Percentiles rank a stretch among this genome's conserved stretches.
Conservation (phyloP, 2,888 invertebrate species). For the Cephus nigrinus region DNA sequence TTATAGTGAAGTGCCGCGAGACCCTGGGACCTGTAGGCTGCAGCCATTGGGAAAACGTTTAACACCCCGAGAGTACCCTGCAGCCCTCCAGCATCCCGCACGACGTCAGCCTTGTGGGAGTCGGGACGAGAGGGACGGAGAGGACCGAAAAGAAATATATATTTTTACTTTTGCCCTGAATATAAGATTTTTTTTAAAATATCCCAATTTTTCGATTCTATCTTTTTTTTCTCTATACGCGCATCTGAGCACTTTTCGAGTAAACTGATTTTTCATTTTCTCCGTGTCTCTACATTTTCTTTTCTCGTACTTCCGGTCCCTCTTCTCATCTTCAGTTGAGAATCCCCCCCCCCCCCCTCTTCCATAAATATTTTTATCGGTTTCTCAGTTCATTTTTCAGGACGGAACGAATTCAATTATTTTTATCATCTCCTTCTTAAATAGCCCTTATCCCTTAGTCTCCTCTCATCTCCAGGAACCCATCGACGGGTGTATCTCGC, state of each 20-base stretch:
- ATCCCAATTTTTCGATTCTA: background rate
- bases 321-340: background rate
- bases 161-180: background rate
- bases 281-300: background rate
- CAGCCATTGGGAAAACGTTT: background rate
- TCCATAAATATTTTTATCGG: background rate
- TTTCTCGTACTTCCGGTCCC: background rate
- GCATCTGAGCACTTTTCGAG: background rate
- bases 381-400: slow-evolving; percentile 10
- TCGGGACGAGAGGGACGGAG: background rate
- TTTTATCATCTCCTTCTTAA: slow-evolving; percentile 44
- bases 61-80: background rate
- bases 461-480: background rate
- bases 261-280: background rate
- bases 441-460: slow-evolving; percentile 18
- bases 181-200: background rate
- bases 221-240: background rate
- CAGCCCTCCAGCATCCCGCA: background rate
- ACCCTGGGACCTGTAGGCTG: background rate
- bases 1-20: background rate
- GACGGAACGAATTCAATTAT: slow-evolving; percentile 40
- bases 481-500: background rate
- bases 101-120: background rate
- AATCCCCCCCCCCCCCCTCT: background rate
- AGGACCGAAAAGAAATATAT: background rate